Evolutionary conservation across 2,888 invertebrate genomes (phyloP).

Genomic region (Sisyra terminalis): DNA sequence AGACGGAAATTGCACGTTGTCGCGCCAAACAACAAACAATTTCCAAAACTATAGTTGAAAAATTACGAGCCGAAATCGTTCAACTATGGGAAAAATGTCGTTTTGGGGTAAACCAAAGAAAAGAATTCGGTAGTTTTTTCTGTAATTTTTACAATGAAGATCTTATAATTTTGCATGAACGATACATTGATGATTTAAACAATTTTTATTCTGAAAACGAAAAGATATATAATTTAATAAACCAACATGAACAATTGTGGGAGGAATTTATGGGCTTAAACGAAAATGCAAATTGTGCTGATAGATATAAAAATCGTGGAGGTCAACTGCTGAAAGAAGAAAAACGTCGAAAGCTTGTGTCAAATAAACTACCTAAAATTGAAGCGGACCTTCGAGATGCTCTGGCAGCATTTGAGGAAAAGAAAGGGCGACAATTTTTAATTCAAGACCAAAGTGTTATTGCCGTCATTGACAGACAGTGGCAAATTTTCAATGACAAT

Average conservation of each 20-base stretch:
- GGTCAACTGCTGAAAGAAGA: constrained; percentile 75
- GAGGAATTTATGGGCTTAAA: constrained; percentile 60
- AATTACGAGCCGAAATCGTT: constrained; percentile 51
- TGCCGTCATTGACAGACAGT: constrained; percentile 41
- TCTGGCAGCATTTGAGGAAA: constrained; percentile 34
- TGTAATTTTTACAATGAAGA: constrained; percentile 63
- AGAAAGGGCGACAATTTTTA: constrained; percentile 36
- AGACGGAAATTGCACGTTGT: too few species aligned
- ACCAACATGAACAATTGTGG: constrained; percentile 54
- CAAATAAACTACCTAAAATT: constrained; percentile 53
- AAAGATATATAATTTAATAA: constrained; percentile 47
- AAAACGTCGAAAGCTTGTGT: constrained; percentile 64
- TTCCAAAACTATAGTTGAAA: constrained; percentile 27
- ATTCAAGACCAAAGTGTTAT: constrained; percentile 45
- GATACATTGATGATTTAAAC: constrained; percentile 53
- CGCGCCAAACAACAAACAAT: too few species aligned
- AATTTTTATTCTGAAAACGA: constrained; percentile 45
- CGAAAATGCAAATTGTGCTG: constrained; percentile 57
- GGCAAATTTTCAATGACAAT: constrained; percentile 41
- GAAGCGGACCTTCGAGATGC: constrained; percentile 44
- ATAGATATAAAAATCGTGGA: constrained; percentile 73
- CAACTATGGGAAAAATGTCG: constrained; percentile 65
- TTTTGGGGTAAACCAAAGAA: constrained; percentile 42
- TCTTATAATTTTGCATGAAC: constrained; percentile 59
- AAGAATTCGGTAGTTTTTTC: constrained; percentile 43